A percentile compares a stretch with the other conserved stretches of the same genome.
Evolutionary conservation across 2,888 invertebrate species (phyloP).

Genomic region (Epinotia bilunana): DNA sequence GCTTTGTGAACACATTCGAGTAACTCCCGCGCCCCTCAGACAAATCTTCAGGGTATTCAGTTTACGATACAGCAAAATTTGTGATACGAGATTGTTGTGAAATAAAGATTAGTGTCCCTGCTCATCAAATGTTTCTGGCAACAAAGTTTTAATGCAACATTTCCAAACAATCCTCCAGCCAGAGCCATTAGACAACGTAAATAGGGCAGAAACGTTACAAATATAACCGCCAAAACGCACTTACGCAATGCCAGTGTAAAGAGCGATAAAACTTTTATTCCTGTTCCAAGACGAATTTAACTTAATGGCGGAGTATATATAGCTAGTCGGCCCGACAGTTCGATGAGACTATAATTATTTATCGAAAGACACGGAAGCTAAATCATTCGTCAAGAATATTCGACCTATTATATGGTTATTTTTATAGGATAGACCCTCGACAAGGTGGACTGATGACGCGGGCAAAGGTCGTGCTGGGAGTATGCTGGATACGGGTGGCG

Average conservation of each 20-base stretch:
- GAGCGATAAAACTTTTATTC: conserved; percentile 37
- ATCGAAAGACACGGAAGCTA: not conserved
- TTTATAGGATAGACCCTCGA: no score
- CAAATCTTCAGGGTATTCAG: no score
- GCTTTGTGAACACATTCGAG: no score
- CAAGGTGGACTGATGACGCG: no score
- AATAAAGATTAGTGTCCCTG: no score
- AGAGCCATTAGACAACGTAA: conserved; percentile 7
- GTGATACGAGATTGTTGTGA: no score
- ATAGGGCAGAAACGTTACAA: conserved; percentile 20
- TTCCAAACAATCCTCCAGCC: conserved; percentile 10
- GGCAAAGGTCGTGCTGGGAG: no score
- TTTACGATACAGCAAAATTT: no score
- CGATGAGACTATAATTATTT: not conserved
- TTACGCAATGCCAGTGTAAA: conserved; percentile 39
- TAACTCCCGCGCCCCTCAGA: no score
- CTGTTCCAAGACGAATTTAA: conserved; percentile 22
- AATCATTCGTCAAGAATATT: not conserved
- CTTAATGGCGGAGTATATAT: conserved; percentile 37
- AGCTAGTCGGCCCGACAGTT: not conserved
- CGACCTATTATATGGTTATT: not conserved
- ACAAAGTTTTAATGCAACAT: conserved; percentile 1
- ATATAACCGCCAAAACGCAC: conserved; percentile 28
- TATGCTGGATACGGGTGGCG: no score
- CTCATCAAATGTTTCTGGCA: not conserved